Evolutionary conservation across 2,888 invertebrate species (phyloP), one percentile per base, ranked within the genome.

Genomic region (Ptychoptera albimana): DNA sequence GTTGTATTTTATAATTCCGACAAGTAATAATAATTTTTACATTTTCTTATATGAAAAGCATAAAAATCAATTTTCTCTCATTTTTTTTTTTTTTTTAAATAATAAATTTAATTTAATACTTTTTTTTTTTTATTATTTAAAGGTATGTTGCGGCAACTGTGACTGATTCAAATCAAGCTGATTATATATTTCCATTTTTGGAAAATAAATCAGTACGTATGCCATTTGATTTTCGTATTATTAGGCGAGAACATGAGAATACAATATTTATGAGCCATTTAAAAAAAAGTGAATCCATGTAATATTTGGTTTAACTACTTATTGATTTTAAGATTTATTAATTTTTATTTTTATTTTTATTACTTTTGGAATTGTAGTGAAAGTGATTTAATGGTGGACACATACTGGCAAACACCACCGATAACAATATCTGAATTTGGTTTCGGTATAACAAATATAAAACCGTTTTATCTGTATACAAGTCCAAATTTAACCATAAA

Each of bases 371-470:
- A n/a, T n/a, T n/a, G n/a, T 34, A 45, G 45, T 1, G 35, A 43
- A 37, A 38, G 37, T 29, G 40, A 46, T 11, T n/a, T 44, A 37
- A 35, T 44, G 14, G 37, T 46, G n/a, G 44, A 44, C n/a, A 44
- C 37, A 14, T 46, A 44, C 23, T 44, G 41, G 34, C 37, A 43
- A 14, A 46, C 46, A 35, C 14, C 32, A n/a, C 37, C 44, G 16
- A 46, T 46, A 38, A 42, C 40, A 38, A 41, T 44, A 10, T 38
- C 44, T 11, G 46, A 46, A 41, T 29, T 46, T 35, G 46, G 46
- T 29, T 46, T 46, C 2, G 41, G 40, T 9, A 46, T 46, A 23
- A 46, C 37, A 8, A 44, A 46, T 32, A 44, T 46, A 40, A 38
- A 34, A 7, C 42, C 46, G 10, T 37, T 35, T 39, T 23, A 36